Evolutionary conservation across 2,888 invertebrate species (phyloP).

Genomic region (Arenicola marina): DNA sequence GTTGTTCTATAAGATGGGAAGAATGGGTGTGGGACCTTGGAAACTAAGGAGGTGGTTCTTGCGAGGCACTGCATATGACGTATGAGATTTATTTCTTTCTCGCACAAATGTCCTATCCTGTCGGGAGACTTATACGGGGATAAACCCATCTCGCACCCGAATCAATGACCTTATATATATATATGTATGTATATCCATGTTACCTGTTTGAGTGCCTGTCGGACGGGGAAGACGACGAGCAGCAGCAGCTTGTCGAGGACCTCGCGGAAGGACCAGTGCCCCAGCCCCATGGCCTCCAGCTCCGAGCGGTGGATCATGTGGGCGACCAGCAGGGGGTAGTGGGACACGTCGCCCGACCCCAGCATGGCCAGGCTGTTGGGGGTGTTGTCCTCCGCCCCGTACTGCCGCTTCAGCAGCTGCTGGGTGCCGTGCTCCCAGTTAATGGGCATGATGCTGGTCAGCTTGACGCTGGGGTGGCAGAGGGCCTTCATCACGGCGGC

Average conservation of each 20-base stretch:
- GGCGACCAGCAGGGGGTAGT: constrained; percentile 28
- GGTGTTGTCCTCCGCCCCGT: constrained; percentile 54
- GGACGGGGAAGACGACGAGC: constrained; percentile 79
- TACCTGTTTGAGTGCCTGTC: constrained; percentile 63
- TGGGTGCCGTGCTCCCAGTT: constrained; percentile 63
- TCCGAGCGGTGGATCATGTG: constrained; percentile 34
- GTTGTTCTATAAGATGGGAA: too few species aligned
- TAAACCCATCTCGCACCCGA: too few species aligned
- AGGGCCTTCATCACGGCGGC: constrained; percentile 84
- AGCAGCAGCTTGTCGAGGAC: constrained; percentile 81
- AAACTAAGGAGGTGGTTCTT: too few species aligned
- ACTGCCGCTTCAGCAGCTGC: constrained; percentile 50
- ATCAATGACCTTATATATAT: too few species aligned
- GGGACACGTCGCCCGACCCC: constrained; percentile 14
- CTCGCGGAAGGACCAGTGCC: constrained; percentile 74
- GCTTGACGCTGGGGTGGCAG: constrained; percentile 76
- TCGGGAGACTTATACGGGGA: too few species aligned
- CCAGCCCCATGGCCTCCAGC: constrained; percentile 43
- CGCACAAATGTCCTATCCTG: too few species aligned
- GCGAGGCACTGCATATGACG: too few species aligned
- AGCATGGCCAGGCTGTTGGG: constrained; percentile 65
- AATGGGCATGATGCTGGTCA: constrained; percentile 77
- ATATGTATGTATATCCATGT: too few species aligned
- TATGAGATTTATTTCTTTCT: too few species aligned
- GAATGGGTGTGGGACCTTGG: too few species aligned